Conservation (phyloP, 2,113 vertebrate genomes). For the Thymallus thymallus region DNA sequence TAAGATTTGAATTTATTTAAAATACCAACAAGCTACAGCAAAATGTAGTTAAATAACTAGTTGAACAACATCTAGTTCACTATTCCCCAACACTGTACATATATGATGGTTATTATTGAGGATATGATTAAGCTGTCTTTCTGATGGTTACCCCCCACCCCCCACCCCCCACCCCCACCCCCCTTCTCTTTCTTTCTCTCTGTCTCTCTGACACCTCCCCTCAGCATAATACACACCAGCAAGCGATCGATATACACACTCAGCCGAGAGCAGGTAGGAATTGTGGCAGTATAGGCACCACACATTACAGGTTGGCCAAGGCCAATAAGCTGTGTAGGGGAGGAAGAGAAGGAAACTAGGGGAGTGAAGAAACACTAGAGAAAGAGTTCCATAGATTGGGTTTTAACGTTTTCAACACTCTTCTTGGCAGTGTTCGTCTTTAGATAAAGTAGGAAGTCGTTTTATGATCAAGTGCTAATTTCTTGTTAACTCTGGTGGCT, state of each 20-base stretch:
- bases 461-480: background rate
- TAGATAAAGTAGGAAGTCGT: background rate
- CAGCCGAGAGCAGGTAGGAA: conserved; percentile 70
- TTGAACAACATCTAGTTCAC: no score
- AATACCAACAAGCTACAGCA: no score
- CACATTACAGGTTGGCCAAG: conserved; percentile 72
- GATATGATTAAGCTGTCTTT: conserved; percentile 60
- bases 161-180: background rate
- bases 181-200: conserved; percentile 15
- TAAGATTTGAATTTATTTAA: no score
- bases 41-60: no score
- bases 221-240: conserved; percentile 72
- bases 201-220: conserved; percentile 61
- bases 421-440: background rate
- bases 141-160: background rate
- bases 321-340: conserved; percentile 63
- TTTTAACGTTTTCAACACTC: background rate
- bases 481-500: background rate
- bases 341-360: conserved; percentile 20
- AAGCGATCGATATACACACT: conserved; percentile 76
- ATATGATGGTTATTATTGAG: conserved; percentile 42
- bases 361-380: background rate
- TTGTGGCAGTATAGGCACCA: conserved; percentile 73
- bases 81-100: background rate
- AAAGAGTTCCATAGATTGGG: background rate